Conservation (phyloP, 2,113 vertebrate species). For the Lynx canadensis region DNA sequence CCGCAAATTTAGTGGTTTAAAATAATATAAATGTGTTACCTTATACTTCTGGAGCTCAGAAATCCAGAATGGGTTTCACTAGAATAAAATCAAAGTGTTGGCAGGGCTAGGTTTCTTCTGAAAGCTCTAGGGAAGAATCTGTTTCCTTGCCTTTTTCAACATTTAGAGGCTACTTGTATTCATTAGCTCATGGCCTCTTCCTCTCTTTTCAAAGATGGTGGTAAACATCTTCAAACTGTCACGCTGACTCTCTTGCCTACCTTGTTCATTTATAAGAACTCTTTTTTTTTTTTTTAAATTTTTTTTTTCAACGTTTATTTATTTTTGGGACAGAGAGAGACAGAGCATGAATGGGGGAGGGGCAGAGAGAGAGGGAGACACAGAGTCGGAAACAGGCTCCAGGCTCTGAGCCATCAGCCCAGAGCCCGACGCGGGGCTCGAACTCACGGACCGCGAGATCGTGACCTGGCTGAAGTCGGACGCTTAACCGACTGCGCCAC, state of each 20-base stretch:
- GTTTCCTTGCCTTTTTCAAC: background rate
- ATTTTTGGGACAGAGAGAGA: too few relatives aligned
- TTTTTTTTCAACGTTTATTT: too few relatives aligned
- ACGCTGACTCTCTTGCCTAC: background rate
- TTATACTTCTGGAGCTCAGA: background rate
- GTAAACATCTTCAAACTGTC: background rate
- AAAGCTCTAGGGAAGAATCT: background rate
- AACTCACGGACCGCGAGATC: too few relatives aligned
- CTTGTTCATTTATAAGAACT: background rate
- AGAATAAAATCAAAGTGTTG: background rate
- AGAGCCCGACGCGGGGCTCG: too few relatives aligned
- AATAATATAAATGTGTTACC: background rate
- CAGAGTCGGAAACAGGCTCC: too few relatives aligned
- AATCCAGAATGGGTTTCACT: background rate
- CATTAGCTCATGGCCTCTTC: background rate
- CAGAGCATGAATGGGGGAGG: too few relatives aligned
- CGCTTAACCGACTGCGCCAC: too few relatives aligned
- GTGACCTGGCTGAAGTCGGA: too few relatives aligned
- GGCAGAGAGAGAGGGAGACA: too few relatives aligned
- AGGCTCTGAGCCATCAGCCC: too few relatives aligned
- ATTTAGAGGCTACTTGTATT: background rate
- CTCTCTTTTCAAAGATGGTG: background rate
- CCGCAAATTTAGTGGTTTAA: background rate
- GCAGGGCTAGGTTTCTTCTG: background rate
- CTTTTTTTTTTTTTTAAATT: too few relatives aligned